phyloP scores from a whole-genome alignment of 2,113 vertebrate genomes.

The Lepidothrix coronata region DNA sequence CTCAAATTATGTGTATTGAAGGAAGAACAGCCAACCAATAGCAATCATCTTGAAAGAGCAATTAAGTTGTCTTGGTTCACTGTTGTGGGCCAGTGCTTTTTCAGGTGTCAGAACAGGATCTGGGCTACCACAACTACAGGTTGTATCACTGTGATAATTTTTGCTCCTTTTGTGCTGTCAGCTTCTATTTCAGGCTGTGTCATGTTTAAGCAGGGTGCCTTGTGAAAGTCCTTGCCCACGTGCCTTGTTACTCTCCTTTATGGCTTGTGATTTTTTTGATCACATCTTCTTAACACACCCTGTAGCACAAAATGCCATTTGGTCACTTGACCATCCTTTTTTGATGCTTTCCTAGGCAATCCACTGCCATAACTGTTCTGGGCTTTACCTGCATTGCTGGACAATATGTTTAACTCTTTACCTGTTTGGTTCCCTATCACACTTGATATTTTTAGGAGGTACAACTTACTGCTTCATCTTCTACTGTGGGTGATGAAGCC shows the following conservation, averaged over 20 bases:
- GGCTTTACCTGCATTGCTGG: background rate
- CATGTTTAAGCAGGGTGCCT: background rate
- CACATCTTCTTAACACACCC: background rate
- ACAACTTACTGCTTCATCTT: fast-evolving
- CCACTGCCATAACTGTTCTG: background rate
- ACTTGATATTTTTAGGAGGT: background rate
- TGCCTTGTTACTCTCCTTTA: background rate
- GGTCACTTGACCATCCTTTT: background rate
- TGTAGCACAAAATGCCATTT: background rate
- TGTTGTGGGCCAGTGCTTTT: slow-evolving; percentile 22
- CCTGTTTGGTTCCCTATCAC: background rate
- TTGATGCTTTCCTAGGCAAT: background rate
- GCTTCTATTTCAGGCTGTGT: background rate
- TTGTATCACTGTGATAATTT: background rate
- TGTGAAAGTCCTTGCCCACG: background rate
- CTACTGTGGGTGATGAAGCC: background rate
- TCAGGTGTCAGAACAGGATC: background rate
- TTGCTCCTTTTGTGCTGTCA: background rate
- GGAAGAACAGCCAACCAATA: background rate
- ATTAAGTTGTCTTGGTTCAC: slow-evolving; percentile 10
- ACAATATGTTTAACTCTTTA: background rate
- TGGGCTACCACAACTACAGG: background rate
- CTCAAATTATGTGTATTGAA: background rate
- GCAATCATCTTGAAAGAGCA: background rate
- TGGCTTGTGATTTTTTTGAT: background rate